Evolutionary conservation across 2,797 vertebrate genomes (phyloP), one percentile per base, ranked within the genome.

Genomic region (Knipowitschia caucasica): DNA sequence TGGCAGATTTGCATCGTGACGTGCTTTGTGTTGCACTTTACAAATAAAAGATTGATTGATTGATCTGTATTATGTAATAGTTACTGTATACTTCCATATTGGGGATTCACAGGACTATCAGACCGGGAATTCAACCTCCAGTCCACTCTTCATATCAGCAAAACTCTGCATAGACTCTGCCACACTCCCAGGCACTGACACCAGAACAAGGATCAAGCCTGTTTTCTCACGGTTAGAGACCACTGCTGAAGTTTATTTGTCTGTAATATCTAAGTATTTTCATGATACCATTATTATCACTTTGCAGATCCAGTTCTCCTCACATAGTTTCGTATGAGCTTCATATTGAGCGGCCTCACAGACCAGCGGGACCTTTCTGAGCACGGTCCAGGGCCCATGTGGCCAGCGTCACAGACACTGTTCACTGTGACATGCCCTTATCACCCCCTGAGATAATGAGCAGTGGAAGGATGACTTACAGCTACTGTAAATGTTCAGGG

Each of bases 61-160:
- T n/a, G n/a, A n/a, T n/a, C n/a, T n/a, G n/a, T n/a, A n/a, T n/a
- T n/a, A n/a, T n/a, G n/a, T n/a, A n/a, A n/a, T n/a, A n/a, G n/a
- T 30, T 61, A 45, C 59, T 66, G 49, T 30, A 44, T 50, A 56
- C 49, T 60, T 63, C 78, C 76, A 73, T 82, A 62, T 69, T 71
- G 58, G 80, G 77, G 65, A 70, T 69, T 58, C 26, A 64, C 33
- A 34, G 47, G 53, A 20, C 55, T 30, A 42, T 64, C 73, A 75
- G 77, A 73, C 73, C 81, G 38, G 27, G 36, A 58, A 68, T 69
- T 84, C 70, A 67, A 54, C 74, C 54, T 43, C 50, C 63, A 61
- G 66, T 75, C 80, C 83, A 78, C 81, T 83, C 50, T 27, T 70
- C 69, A 59, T 86, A 86, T 89, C 85, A 81, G 74, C 53, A 39